Base-by-base conservation (phyloP, 2,797 vertebrate genomes). In the Meriones psammophilus region DNA sequence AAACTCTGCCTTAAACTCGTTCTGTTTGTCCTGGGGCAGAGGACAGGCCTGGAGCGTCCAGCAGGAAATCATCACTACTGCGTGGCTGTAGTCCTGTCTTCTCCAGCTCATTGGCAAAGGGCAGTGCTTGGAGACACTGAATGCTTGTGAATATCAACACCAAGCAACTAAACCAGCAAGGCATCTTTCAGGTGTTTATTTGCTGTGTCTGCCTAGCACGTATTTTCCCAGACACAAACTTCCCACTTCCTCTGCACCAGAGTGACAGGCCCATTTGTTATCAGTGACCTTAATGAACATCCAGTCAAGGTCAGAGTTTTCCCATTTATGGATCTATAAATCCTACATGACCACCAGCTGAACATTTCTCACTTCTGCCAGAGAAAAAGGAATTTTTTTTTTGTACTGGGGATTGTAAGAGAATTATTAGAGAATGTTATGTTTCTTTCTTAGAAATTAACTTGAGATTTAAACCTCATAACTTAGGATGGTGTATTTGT, bases 281-380 rank as follows among this genome's bases (percentile, higher is more conserved):
- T 42, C 60, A 74, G 30, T 91, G 91, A 94, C 89, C 87, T 95
- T 83, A 74, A 80, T 87, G 66, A 95, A 78, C 39, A 95, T 71
- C 46, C 26, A 91, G 54, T 76, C 46, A 64, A 91, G 91, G 89
- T 92, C 89, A 95, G 42, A 95, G 42, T 88, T 91, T 96, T 95
- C 96, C 88, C 60, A 86, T 89, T 95, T 95, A 95, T 84, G 89
- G 71, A 95, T 39, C 79, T 81, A 69, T 89, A 96, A 92, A 93
- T 89, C 86, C 79, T 81, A n/a, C 5, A 60, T n/a, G 71, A 92
- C 28, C 83, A 96, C 30, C 60, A 68, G 54, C 42, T 46, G 71
- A 94, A 69, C n/a, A 17, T 56, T 84, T 88, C 64, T 92, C 78
- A 73, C 81, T 89, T 92, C 71, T 92, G 46, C 4, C 18, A 42